Base-by-base conservation (phyloP, 2,113 vertebrate genomes). In the Rhinoptilus africanus region DNA sequence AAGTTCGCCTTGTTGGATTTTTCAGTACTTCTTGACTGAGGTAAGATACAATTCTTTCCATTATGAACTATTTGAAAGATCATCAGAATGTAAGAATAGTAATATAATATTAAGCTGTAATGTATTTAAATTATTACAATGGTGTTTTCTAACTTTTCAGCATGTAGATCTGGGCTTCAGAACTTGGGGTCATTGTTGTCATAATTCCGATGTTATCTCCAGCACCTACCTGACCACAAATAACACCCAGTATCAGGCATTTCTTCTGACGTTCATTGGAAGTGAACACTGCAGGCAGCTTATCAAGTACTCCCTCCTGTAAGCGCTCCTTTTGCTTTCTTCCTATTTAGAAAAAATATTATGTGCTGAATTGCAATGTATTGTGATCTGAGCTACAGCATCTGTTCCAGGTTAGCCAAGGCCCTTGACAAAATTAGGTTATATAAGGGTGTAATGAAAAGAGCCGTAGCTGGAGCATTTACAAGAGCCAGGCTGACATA, bases 401-500 rank as follows among this genome's bases (percentile, higher is more conserved):
- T 89, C 53, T 89, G 82, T 80, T 96, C 74, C 87, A 93, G 89
- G 86, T 94, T 97, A 97, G 39, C 78, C 83, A 97, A 96, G 89
- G 77, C 59, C 85, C 94, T 93, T 94, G 86, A 97, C 64, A 97
- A 86, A 94, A 96, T 96, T 78, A 96, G 86, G 93, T 97, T 95
- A 87, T 92, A 75, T 93, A 88, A 92, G 76, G 68, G 47, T 69
- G 43, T 95, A 96, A 96, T 96, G 96, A 96, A 97, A 97, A 97
- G 80, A 76, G 39, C 84, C 94, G 60, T 91, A 96, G 72, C 82
- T 59, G 41, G 50, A 12, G 10, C 78, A 96, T 95, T 97, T 97
- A 85, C 66, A 82, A 93, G 83, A 97, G 45, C 60, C 63, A 79
- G 54, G 78, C 62, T 94, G 95, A 96, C 85, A 92, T 75, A 77